A percentile compares a stretch with the other conserved stretches of the same genome.
These are phyloP conservation scores for Macropus fuliginosus DNA, from an alignment of 2,797 vertebrate species.

Conservation along the genomic window DNA sequence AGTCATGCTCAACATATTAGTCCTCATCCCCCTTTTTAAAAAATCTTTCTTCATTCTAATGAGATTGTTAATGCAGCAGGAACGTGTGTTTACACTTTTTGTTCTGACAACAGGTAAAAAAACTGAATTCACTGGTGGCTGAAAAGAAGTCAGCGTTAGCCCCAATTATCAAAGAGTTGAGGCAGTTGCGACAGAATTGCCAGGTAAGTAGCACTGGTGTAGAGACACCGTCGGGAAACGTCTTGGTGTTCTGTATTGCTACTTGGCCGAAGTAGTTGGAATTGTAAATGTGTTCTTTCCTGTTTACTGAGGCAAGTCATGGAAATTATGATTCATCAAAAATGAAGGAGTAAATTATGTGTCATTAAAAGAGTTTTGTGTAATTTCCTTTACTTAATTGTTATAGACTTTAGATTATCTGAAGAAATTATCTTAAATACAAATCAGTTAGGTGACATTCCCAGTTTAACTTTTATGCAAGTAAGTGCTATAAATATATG, in stretches of 20 bases:
- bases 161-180: conserved; percentile 95
- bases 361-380: conserved; percentile 19
- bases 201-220: conserved; percentile 86
- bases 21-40: too few species aligned
- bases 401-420: not conserved
- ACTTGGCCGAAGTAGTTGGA: conserved; percentile 11
- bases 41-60: conserved; percentile 29
- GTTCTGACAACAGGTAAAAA: conserved; percentile 90
- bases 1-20: too few species aligned
- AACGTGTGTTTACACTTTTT: conserved; percentile 34
- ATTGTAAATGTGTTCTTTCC: conserved; percentile 7
- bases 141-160: conserved; percentile 95
- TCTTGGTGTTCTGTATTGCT: not conserved
- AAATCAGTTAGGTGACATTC: conserved; percentile 37
- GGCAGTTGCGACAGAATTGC: conserved; percentile 92
- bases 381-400: conserved; percentile 50
- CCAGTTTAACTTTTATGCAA: conserved; percentile 41
- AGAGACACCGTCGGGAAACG: not conserved
- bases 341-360: not conserved
- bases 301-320: conserved; percentile 46
- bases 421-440: conserved; percentile 3
- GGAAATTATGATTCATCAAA: conserved; percentile 33
- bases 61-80: conserved; percentile 38
- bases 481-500: conserved; percentile 55
- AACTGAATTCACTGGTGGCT: conserved; percentile 91